These are phyloP conservation scores for Dynastes hyllus DNA, from an alignment of 2,888 invertebrate genomes.

Conservation along the genomic window DNA sequence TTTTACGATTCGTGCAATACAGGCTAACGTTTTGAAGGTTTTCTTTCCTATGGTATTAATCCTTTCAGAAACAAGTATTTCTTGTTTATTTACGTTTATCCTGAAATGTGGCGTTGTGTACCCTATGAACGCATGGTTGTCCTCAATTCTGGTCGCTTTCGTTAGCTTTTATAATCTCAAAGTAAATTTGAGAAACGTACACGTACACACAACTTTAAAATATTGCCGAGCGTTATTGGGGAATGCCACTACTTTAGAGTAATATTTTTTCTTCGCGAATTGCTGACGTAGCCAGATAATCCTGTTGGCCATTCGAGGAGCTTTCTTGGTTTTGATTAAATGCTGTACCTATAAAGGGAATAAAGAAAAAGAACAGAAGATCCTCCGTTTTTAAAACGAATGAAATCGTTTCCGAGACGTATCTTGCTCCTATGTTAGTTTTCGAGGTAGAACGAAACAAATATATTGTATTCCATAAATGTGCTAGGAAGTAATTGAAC, in stretches of 20 bases:
- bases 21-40: not conserved
- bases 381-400: not conserved
- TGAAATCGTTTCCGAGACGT: not conserved
- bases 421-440: too few relatives aligned
- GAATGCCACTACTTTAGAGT: conserved; percentile 11
- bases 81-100: conserved; percentile 60
- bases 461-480: too few relatives aligned
- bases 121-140: conserved; percentile 57
- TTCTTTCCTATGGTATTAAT: not conserved
- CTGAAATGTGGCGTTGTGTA: conserved; percentile 62
- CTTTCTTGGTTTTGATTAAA: conserved; percentile 12
- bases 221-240: conserved; percentile 44
- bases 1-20: not conserved
- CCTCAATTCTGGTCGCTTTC: conserved; percentile 52
- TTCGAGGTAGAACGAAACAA: too few relatives aligned
- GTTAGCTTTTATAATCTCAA: conserved; percentile 47
- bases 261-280: conserved; percentile 32
- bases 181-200: conserved; percentile 48
- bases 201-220: conserved; percentile 42
- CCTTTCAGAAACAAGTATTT: conserved; percentile 36
- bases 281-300: conserved; percentile 20
- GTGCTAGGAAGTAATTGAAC: too few relatives aligned
- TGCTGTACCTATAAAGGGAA: conserved; percentile 9
- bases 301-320: conserved; percentile 1
- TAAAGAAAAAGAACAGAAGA: not conserved